Evolutionary conservation across 2,888 invertebrate species (phyloP).

Genomic region (Gari tellinella): DNA sequence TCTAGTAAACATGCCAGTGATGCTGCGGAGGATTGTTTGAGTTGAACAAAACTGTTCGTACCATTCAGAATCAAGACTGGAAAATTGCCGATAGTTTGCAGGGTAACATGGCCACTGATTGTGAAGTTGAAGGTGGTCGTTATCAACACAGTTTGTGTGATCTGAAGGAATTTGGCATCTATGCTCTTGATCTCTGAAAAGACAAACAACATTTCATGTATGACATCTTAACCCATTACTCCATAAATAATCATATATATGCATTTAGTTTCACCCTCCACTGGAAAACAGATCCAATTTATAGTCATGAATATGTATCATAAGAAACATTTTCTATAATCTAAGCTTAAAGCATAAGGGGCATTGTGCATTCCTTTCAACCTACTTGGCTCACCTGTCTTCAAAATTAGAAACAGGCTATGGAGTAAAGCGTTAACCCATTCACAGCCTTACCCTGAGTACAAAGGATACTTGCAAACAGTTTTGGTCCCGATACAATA

Average conservation of each 20-base stretch:
- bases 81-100: constrained; percentile 21
- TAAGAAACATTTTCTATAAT: too few relatives aligned
- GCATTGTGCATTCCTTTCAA: not conserved
- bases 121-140: constrained; percentile 54
- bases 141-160: constrained; percentile 44
- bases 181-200: constrained; percentile 44
- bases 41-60: constrained; percentile 44
- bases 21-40: constrained; percentile 33
- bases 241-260: not conserved
- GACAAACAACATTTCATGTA: constrained; percentile 1
- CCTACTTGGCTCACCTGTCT: too few relatives aligned
- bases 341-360: not conserved
- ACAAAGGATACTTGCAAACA: too few relatives aligned
- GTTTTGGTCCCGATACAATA: too few relatives aligned
- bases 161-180: constrained; percentile 40
- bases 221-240: not conserved
- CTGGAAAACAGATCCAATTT: not conserved
- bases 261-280: not conserved
- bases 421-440: too few relatives aligned
- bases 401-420: too few relatives aligned
- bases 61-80: constrained; percentile 48
- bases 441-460: not conserved
- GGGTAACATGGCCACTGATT: constrained; percentile 48
- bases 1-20: constrained; percentile 51
- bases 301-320: too few relatives aligned